Evolutionary conservation across 2,113 vertebrate species (phyloP).

Genomic region (Syngnathus typhle): DNA sequence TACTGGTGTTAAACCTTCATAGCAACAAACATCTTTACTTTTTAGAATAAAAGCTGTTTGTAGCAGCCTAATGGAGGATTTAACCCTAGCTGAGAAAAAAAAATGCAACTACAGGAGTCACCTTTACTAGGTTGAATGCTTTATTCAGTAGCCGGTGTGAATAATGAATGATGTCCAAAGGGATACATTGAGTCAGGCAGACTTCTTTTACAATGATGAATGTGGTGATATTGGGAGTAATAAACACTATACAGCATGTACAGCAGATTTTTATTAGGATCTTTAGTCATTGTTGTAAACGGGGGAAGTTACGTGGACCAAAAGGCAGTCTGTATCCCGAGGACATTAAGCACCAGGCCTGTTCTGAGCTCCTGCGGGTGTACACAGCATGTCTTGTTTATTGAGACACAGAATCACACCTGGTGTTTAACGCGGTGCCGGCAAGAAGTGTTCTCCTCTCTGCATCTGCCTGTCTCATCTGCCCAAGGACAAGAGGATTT

Average conservation of each 20-base stretch:
- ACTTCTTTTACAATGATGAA: constrained; percentile 7
- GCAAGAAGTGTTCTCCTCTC: neutral
- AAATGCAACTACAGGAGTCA: neutral
- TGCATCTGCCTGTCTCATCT: constrained; percentile 12
- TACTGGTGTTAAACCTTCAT: neutral
- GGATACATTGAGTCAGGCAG: neutral
- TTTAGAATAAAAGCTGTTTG: neutral
- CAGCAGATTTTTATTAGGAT: neutral
- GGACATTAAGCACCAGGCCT: constrained; percentile 10
- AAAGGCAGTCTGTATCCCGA: constrained; percentile 8
- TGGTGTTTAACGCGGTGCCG: neutral
- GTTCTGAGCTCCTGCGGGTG: constrained; percentile 11
- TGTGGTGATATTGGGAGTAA: neutral
- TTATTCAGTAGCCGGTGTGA: constrained; percentile 9
- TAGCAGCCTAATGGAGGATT: neutral
- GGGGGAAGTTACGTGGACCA: neutral
- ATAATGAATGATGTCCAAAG: constrained; percentile 19
- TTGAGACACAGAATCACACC: constrained; percentile 6
- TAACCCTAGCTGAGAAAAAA: neutral
- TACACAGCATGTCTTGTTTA: constrained; percentile 19
- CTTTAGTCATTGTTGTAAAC: constrained; percentile 1
- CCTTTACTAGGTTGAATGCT: constrained; percentile 3
- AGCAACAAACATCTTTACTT: neutral
- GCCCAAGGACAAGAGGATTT: constrained; percentile 7
- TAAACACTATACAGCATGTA: neutral